phyloP scores from a whole-genome alignment of 2,113 vertebrate genomes.

The Ardeotis arabs region DNA sequence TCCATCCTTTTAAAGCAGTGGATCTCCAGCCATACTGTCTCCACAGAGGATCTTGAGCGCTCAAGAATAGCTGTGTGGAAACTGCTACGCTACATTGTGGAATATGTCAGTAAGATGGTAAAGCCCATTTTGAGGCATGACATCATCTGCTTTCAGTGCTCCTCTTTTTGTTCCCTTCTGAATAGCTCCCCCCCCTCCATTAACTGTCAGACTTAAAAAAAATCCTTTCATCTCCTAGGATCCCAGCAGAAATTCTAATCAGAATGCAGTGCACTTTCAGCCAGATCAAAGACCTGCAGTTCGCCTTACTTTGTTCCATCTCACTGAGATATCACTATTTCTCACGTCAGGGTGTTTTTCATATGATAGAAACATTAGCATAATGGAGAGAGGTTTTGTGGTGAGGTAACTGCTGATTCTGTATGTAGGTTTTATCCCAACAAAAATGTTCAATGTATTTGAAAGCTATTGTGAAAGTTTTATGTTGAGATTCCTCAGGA shows the following conservation, averaged over 20 bases:
- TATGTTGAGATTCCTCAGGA: neutral
- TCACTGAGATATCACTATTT: slow-evolving; percentile 42
- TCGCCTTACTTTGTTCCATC: slow-evolving; percentile 32
- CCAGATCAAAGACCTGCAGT: slow-evolving; percentile 41
- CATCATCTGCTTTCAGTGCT: slow-evolving; percentile 39
- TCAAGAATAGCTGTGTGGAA: slow-evolving; percentile 5
- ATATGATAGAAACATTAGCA: slow-evolving; percentile 22
- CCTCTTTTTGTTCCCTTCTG: slow-evolving; percentile 54
- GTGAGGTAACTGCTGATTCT: slow-evolving; percentile 18
- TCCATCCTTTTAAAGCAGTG: neutral
- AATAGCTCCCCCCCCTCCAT: neutral
- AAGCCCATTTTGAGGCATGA: slow-evolving; percentile 47
- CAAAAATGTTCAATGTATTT: neutral
- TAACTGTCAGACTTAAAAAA: slow-evolving; percentile 26
- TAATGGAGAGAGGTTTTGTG: slow-evolving; percentile 18
- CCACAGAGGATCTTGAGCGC: neutral
- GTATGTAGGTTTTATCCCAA: neutral
- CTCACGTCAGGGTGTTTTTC: slow-evolving; percentile 29
- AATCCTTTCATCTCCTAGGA: slow-evolving; percentile 51
- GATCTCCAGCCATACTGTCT: neutral
- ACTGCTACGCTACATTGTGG: neutral
- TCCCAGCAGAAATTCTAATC: slow-evolving; percentile 40
- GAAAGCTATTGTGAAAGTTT: neutral
- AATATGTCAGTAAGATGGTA: slow-evolving; percentile 24
- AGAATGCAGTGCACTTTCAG: slow-evolving; percentile 53